These are phyloP conservation scores for Acleris emargana DNA, from an alignment of 2,888 invertebrate species.

Conservation along the genomic window DNA sequence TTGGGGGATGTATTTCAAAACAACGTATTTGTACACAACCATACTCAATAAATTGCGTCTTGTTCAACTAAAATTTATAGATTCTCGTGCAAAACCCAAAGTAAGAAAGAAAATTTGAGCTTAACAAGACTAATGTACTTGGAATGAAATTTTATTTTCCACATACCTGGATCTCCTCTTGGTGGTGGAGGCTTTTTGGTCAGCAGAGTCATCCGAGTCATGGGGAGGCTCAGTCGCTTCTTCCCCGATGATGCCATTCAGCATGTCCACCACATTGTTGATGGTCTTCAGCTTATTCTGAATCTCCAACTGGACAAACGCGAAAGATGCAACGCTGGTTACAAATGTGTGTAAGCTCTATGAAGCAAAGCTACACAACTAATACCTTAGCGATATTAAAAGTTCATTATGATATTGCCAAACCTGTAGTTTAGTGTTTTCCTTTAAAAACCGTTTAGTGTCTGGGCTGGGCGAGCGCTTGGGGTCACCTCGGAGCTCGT, in stretches of 20 bases:
- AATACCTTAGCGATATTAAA: constrained; percentile 28
- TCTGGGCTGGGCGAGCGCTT: constrained; percentile 89
- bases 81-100: constrained; percentile 20
- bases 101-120: constrained; percentile 15
- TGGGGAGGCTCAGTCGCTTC: constrained; percentile 66
- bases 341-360: constrained; percentile 15
- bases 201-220: constrained; percentile 57
- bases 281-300: constrained; percentile 92
- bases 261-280: constrained; percentile 94
- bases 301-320: constrained; percentile 86
- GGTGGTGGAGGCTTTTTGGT: constrained; percentile 46
- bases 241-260: constrained; percentile 92
- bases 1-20: constrained; percentile 47
- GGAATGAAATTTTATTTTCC: no score
- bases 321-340: constrained; percentile 42
- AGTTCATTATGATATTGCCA: constrained; percentile 43
- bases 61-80: constrained; percentile 35
- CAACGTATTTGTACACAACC: constrained; percentile 39
- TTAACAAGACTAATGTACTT: constrained; percentile 13
- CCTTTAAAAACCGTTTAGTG: constrained; percentile 90
- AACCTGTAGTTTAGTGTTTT: constrained; percentile 94
- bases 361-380: constrained; percentile 44
- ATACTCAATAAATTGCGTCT: constrained; percentile 36
- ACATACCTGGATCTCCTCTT: constrained; percentile 77
- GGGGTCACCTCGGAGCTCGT: constrained; percentile 87